Evolutionary conservation across 1,140 invertebrate species (phyloP).

Genomic region (Lordiphosa stackelbergi): DNA sequence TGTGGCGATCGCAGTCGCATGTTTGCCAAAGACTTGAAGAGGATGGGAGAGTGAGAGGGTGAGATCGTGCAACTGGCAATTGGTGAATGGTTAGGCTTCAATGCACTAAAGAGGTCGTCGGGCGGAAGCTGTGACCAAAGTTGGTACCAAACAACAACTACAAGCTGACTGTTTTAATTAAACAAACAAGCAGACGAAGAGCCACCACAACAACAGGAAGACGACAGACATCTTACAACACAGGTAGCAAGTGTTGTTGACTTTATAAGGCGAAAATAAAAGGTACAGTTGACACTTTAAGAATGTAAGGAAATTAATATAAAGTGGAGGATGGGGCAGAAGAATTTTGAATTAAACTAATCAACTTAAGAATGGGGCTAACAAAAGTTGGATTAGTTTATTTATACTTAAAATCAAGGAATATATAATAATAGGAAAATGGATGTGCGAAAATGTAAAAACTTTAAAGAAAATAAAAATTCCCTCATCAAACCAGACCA

Average conservation of each 20-base stretch:
- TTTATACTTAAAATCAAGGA: too few species aligned
- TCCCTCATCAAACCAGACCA: too few species aligned
- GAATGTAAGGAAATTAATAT: not conserved
- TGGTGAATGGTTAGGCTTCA: slow-evolving; percentile 71
- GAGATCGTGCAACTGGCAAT: slow-evolving; percentile 43
- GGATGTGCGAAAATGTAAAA: too few species aligned
- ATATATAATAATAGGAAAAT: too few species aligned
- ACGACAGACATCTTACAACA: slow-evolving; percentile 35
- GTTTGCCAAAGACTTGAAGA: slow-evolving; percentile 63
- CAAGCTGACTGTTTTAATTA: slow-evolving; percentile 64
- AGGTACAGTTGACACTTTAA: slow-evolving; percentile 53
- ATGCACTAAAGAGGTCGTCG: slow-evolving; percentile 64
- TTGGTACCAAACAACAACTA: slow-evolving; percentile 44
- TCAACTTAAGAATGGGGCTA: too few species aligned
- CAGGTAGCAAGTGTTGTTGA: slow-evolving; percentile 54
- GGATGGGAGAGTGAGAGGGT: slow-evolving; percentile 2
- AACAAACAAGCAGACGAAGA: slow-evolving; percentile 55
- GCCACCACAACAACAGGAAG: slow-evolving; percentile 12
- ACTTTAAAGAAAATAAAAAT: too few species aligned
- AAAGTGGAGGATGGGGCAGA: too few species aligned
- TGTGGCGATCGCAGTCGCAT: slow-evolving; percentile 37
- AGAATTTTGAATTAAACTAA: too few species aligned
- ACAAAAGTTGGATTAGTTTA: too few species aligned
- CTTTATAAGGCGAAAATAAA: slow-evolving; percentile 16
- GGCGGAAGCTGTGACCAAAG: slow-evolving; percentile 71